Conservation (phyloP, 2,888 invertebrate genomes). For the Tenodera sinensis region DNA sequence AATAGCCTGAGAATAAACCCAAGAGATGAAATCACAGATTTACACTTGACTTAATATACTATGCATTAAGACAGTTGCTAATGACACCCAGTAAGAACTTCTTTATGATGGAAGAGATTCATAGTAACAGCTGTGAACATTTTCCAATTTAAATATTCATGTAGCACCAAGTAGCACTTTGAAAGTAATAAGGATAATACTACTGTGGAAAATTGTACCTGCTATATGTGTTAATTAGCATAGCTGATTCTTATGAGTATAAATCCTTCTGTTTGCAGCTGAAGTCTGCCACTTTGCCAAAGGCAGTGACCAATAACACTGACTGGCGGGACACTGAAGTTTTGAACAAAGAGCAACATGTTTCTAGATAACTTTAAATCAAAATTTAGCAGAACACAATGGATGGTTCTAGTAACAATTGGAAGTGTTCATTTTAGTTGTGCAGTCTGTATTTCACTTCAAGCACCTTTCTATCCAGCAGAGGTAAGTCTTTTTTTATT, state of each 20-base stretch:
- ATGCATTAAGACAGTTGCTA: too few relatives aligned
- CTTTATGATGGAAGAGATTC: not conserved
- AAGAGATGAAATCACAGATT: too few relatives aligned
- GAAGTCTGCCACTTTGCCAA: not conserved
- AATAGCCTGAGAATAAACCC: too few relatives aligned
- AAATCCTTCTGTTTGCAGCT: not conserved
- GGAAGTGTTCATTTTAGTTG: conserved; percentile 45
- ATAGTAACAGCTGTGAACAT: not conserved
- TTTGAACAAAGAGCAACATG: not conserved
- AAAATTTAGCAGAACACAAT: conserved; percentile 38
- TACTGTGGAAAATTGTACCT: not conserved
- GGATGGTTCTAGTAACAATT: conserved; percentile 41
- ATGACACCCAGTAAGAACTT: not conserved
- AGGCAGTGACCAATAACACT: not conserved
- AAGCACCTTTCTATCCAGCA: conserved; percentile 49
- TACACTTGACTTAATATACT: too few relatives aligned
- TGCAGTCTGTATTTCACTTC: conserved; percentile 46
- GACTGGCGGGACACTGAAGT: not conserved
- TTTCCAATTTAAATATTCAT: not conserved
- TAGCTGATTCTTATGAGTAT: not conserved
- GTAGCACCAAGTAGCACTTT: not conserved
- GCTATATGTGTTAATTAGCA: not conserved
- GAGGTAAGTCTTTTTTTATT: conserved; percentile 38
- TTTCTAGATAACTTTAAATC: not conserved
- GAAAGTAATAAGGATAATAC: not conserved